A percentile compares a stretch with the other conserved stretches of the same genome.
Conservation (phyloP, 2,113 vertebrate species). For the Miniopterus natalensis region DNA sequence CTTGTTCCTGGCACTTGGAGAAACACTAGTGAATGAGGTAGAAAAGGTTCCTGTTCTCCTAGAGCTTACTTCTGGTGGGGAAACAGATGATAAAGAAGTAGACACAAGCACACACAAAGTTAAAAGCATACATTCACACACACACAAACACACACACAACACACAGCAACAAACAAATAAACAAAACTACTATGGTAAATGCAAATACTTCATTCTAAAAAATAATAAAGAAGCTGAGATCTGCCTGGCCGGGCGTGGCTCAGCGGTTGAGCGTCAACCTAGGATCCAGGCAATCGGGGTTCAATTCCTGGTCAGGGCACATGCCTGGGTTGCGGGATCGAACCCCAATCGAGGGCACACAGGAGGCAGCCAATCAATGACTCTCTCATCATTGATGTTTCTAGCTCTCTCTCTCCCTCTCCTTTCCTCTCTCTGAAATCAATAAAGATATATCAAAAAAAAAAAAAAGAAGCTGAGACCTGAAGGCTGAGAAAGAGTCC, state of each 20-base stretch:
- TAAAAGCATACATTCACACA: background rate
- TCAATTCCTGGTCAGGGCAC: no score
- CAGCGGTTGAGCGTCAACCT: no score
- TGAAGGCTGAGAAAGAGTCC: background rate
- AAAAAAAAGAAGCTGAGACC: background rate
- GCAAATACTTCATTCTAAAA: background rate
- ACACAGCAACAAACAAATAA: background rate
- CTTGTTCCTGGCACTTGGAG: background rate
- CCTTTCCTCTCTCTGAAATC: no score
- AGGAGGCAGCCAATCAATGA: no score
- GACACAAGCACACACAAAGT: background rate
- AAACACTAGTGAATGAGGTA: background rate
- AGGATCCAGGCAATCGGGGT: no score
- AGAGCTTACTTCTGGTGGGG: background rate
- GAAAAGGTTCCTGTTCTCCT: background rate
- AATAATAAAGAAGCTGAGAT: background rate
- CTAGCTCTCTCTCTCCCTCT: no score
- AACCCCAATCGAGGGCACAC: no score
- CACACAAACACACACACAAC: background rate
- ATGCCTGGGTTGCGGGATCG: no score
- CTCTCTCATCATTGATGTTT: no score
- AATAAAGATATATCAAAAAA: no score
- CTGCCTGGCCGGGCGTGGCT: background rate
- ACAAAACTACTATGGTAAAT: background rate
- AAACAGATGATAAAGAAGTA: background rate